Conservation (phyloP, 2,888 invertebrate species). For the Cataglyphis livida region DNA sequence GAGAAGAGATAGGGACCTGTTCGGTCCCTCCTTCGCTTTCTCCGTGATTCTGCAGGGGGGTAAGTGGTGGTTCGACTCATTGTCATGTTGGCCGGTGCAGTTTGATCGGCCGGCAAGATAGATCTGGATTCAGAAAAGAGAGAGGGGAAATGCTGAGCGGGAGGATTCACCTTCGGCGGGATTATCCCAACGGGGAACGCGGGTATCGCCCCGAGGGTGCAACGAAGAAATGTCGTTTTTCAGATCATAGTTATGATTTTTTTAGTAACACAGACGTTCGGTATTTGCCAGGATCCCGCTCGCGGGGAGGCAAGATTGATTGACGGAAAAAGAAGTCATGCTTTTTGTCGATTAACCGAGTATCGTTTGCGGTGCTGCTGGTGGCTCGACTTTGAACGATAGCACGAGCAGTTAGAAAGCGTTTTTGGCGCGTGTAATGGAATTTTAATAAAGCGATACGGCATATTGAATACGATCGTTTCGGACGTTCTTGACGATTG, state of each 20-base stretch:
- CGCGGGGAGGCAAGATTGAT: conserved; percentile 37
- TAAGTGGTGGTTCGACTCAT: conserved; percentile 60
- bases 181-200: conserved; percentile 14
- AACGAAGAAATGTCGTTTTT: conserved; percentile 27
- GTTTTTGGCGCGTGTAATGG: conserved; percentile 46
- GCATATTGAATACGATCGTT: conserved; percentile 53
- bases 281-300: conserved; percentile 19
- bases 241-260: conserved; percentile 36
- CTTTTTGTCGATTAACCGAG: conserved; percentile 45
- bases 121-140: not conserved
- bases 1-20: conserved; percentile 67
- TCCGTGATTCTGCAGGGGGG: conserved; percentile 46
- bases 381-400: conserved; percentile 43
- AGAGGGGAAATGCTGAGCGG: conserved; percentile 11
- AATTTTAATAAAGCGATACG: conserved; percentile 53
- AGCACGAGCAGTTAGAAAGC: conserved; percentile 36
- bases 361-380: conserved; percentile 24
- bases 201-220: not conserved
- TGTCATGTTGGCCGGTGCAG: conserved; percentile 67
- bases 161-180: conserved; percentile 6
- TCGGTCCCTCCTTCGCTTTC: conserved; percentile 56
- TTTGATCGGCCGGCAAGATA: conserved; percentile 58
- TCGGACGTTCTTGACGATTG: conserved; percentile 30
- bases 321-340: conserved; percentile 39
- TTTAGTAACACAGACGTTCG: conserved; percentile 30